Conservation (phyloP, 2,888 invertebrate genomes). For the Ametastegia equiseti region DNA sequence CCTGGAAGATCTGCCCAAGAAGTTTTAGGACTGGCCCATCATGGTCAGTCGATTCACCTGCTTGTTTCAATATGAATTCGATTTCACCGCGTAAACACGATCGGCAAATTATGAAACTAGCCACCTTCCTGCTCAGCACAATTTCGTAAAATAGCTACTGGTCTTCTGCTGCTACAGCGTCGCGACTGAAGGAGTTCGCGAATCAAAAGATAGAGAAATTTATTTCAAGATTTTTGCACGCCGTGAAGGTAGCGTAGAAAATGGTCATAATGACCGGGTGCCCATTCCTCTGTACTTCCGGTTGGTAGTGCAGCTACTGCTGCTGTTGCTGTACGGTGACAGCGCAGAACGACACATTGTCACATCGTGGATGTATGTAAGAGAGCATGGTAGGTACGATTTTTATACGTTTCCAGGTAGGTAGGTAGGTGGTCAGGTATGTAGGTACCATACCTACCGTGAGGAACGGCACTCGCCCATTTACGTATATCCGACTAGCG, state of each 20-base stretch:
- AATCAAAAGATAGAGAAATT: background rate
- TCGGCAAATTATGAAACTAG: background rate
- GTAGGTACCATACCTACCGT: background rate
- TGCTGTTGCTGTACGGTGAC: background rate
- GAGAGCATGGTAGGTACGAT: background rate
- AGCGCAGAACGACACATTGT: constrained; percentile 25
- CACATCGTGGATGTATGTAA: background rate
- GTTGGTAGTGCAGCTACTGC: background rate
- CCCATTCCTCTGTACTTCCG: constrained; percentile 37
- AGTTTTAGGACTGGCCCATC: too few species aligned
- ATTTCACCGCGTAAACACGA: background rate
- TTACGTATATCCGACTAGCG: background rate
- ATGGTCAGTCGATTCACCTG: background rate
- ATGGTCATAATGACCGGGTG: constrained; percentile 31
- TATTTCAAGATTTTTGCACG: constrained; percentile 14
- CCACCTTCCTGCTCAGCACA: background rate
- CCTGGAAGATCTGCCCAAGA: too few species aligned
- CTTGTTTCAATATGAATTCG: background rate
- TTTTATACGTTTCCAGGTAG: too few species aligned
- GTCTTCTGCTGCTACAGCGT: background rate
- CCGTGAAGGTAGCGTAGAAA: constrained; percentile 42
- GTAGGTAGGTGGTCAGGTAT: background rate
- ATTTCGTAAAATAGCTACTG: background rate
- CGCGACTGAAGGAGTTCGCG: background rate
- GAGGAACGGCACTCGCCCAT: background rate